These are phyloP conservation scores for Austrolebias charrua DNA, from an alignment of 2,797 vertebrate species.

Conservation along the genomic window DNA sequence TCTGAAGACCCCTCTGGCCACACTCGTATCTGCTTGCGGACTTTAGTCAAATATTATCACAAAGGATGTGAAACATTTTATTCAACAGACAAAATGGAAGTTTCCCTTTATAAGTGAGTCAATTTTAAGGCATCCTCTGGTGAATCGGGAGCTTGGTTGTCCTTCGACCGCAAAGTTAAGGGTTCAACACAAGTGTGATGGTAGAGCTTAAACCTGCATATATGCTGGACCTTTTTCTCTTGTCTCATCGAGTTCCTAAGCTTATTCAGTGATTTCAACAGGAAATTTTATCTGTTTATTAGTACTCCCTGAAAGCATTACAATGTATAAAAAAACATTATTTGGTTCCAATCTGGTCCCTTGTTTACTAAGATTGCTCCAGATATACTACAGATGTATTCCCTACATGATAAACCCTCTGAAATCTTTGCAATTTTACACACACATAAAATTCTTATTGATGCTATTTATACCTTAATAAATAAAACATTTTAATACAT, in stretches of 20 bases:
- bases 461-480: too few relatives aligned
- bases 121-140: neutral
- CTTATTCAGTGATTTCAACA: neutral
- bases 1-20: too few relatives aligned
- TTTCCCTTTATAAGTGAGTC: neutral
- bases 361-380: too few relatives aligned
- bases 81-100: neutral
- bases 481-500: neutral
- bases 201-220: neutral
- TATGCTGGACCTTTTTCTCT: too few relatives aligned
- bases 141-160: neutral
- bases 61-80: neutral
- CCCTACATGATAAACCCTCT: neutral
- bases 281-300: neutral
- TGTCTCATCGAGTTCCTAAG: neutral
- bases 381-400: neutral
- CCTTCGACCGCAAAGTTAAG: neutral
- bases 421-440: too few relatives aligned
- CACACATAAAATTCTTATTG: too few relatives aligned
- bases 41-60: neutral
- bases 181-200: neutral
- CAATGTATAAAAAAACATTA: neutral
- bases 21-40: too few relatives aligned
- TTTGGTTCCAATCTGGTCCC: neutral
- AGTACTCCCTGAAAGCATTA: neutral